A percentile compares a stretch with the other conserved stretches of the same genome.
Conservation (phyloP, 2,113 vertebrate genomes). For the Anhinga anhinga region DNA sequence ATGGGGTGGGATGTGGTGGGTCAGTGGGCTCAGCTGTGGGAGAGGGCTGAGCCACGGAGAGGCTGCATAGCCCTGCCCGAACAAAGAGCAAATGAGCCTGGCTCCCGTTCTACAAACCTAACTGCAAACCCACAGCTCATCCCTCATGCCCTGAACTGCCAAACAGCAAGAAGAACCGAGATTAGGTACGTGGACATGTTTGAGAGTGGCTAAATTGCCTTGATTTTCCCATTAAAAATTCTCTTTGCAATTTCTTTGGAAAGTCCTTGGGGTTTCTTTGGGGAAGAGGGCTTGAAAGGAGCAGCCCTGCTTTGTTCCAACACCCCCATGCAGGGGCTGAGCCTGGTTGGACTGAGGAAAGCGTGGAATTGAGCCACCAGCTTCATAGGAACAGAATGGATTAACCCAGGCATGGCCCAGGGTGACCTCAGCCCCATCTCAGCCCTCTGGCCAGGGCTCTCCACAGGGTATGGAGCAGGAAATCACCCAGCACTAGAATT, state of each 20-base stretch:
- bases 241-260: not conserved
- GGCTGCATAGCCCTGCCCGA: not conserved
- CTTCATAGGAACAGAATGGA: not conserved
- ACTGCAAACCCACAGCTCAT: not conserved
- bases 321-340: not conserved
- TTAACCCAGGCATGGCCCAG: not conserved
- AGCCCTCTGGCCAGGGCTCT: not conserved
- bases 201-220: not conserved
- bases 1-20: not conserved
- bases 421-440: not conserved
- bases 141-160: not conserved
- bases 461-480: not conserved
- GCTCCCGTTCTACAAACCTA: not conserved
- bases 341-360: not conserved
- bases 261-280: not conserved
- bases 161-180: rapidly evolving
- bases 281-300: not conserved
- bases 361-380: not conserved
- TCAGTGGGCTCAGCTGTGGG: rapidly evolving
- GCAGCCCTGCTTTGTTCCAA: not conserved
- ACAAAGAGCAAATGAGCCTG: not conserved
- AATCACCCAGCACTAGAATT: not conserved
- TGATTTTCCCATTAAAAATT: not conserved
- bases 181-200: not conserved
- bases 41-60: not conserved